Conservation (phyloP, 2,888 invertebrate genomes). For the Rhaphigaster nebulosa region DNA sequence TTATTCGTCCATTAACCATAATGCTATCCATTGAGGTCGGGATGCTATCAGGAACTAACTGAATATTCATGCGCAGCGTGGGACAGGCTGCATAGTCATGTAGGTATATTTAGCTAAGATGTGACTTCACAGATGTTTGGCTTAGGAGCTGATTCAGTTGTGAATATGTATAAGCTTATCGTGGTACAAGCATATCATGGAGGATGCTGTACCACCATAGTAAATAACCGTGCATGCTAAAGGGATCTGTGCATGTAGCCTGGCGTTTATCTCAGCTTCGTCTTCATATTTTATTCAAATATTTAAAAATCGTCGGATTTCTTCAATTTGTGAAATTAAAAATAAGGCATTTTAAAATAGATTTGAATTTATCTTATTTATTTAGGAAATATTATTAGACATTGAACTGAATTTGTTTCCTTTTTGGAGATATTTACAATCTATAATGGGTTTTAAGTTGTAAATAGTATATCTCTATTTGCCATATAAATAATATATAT, state of each 20-base stretch:
- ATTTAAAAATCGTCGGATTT: background rate
- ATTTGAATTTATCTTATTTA: too few relatives aligned
- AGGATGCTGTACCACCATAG: background rate
- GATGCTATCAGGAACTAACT: background rate
- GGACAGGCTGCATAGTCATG: slow-evolving; percentile 12
- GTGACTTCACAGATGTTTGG: slow-evolving; percentile 37
- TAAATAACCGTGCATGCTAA: slow-evolving; percentile 12
- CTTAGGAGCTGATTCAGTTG: slow-evolving; percentile 33
- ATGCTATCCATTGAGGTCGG: background rate
- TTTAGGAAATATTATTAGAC: too few relatives aligned
- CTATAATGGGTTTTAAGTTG: too few relatives aligned
- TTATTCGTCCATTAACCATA: slow-evolving; percentile 35
- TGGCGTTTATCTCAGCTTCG: background rate
- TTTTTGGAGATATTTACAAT: too few relatives aligned
- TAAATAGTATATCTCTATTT: too few relatives aligned
- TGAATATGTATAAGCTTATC: slow-evolving; percentile 41
- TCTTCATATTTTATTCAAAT: background rate
- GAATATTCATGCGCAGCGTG: background rate
- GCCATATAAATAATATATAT: too few relatives aligned
- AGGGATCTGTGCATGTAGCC: background rate
- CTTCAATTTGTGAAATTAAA: too few relatives aligned
- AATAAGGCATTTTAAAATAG: too few relatives aligned
- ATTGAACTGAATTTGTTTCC: too few relatives aligned
- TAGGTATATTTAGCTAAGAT: slow-evolving; percentile 35
- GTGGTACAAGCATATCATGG: slow-evolving; percentile 1